Evolutionary conservation across 2,113 vertebrate species (phyloP).

Genomic region (Phoxinus phoxinus): DNA sequence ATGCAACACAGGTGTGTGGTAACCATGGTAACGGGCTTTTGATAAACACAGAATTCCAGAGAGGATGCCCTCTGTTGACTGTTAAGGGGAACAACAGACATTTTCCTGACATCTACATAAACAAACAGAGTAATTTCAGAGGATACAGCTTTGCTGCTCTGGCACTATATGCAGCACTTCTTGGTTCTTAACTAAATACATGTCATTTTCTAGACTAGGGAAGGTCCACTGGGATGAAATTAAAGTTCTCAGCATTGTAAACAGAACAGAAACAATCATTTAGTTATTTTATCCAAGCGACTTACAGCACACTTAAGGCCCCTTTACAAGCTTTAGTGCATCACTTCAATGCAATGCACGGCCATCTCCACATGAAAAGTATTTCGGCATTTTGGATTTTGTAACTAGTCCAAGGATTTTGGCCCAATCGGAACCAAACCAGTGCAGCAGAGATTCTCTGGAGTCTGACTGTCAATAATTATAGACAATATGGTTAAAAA

Average conservation of each 20-base stretch:
- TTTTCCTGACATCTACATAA: conserved; percentile 26
- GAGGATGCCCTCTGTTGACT: conserved; percentile 44
- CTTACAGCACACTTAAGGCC: not conserved
- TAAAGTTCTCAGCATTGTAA: not conserved
- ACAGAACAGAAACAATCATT: not conserved
- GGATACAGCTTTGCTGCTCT: conserved; percentile 3
- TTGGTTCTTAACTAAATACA: conserved; percentile 8
- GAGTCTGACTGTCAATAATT: no score
- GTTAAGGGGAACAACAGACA: conserved; percentile 10
- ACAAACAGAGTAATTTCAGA: conserved; percentile 22
- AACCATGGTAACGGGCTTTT: not conserved
- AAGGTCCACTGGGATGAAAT: conserved; percentile 1
- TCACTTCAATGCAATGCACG: not conserved
- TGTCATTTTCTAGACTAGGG: not conserved
- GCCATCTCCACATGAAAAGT: not conserved
- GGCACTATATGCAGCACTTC: not conserved
- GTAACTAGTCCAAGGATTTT: no score
- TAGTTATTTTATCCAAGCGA: not conserved
- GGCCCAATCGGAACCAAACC: no score
- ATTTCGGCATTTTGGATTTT: no score
- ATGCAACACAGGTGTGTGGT: conserved; percentile 29
- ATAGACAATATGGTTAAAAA: no score
- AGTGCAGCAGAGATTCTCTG: no score
- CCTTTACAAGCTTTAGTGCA: not conserved
- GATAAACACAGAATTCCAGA: conserved; percentile 21